Base-by-base conservation (phyloP, 1,140 invertebrate species). In the Leptoteleia sp. region DNA sequence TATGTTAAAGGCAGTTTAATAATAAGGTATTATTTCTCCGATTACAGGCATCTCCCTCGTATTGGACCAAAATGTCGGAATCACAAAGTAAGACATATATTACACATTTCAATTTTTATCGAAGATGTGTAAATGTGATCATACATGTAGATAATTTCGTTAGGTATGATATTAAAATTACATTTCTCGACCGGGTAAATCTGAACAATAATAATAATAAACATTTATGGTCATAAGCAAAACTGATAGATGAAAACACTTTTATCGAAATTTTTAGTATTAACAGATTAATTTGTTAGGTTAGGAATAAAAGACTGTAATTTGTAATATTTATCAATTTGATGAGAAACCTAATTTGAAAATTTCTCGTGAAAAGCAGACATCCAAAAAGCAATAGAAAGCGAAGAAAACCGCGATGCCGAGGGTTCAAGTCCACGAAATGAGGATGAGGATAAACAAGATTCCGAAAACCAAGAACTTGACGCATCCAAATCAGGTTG, bases 11-110 rank as follows among this genome's bases (percentile, higher is more conserved):
- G 1, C 25, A 47, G 12, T 25, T 50, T 1, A 43, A 65, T 54
- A 43, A 47, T 57, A 31, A 38, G 7, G 3, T 47, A 38, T 55
- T 25, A 1, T 72, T 62, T 72, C 16, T 70, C 35, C 17, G 48
- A 33, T 73, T 88, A 7, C 78, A 89, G 87, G 81, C 80, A 47
- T 76, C 80, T 79, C 27, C 42, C 22, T 64, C 48, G 6, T 57
- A 40, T 65, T 42, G 59, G 73, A 76, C 35, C 76, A 80, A 81
- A 81, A 89, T 89, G 88, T 88, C 88, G 78, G 83, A 82, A 76
- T 76, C 67, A 81, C 85, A 88, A 88, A 87, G 88, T 88, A 79
- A 83, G 81, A 55, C 38, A 71, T 43, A 70, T 50, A 17, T 52
- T 65, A 43, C 45, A 43, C 13, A 42, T 62, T 50, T 62, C 4